Conservation (phyloP, 2,797 vertebrate genomes). For the Enteromius viviparus region DNA sequence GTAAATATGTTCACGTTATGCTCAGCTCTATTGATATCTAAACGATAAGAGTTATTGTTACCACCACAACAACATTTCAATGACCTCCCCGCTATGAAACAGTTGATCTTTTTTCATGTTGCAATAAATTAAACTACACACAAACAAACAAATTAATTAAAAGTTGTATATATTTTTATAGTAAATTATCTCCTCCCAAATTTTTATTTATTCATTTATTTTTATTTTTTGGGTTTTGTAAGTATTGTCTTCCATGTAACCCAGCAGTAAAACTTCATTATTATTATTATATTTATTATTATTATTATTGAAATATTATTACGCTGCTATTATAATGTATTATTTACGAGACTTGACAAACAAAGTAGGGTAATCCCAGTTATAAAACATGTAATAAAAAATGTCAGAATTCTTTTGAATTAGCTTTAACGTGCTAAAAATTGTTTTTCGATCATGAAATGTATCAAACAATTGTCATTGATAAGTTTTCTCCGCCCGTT, state of each 20-base stretch:
- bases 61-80: background rate
- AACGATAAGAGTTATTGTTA: background rate
- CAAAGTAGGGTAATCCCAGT: no score
- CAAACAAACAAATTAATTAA: background rate
- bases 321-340: background rate
- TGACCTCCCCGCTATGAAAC: background rate
- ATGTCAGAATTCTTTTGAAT: background rate
- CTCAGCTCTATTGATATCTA: background rate
- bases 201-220: background rate
- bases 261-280: background rate
- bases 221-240: no score
- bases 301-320: background rate
- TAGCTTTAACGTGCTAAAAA: background rate
- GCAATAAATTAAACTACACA: background rate
- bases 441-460: background rate
- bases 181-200: background rate
- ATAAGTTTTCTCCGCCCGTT: conserved; percentile 20
- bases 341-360: background rate
- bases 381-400: background rate
- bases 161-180: background rate
- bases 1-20: background rate
- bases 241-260: background rate
- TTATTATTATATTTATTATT: background rate
- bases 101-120: background rate
- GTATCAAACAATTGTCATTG: background rate